These are phyloP conservation scores for Cartodere bifasciata DNA, from an alignment of 2,888 invertebrate species.

Conservation along the genomic window DNA sequence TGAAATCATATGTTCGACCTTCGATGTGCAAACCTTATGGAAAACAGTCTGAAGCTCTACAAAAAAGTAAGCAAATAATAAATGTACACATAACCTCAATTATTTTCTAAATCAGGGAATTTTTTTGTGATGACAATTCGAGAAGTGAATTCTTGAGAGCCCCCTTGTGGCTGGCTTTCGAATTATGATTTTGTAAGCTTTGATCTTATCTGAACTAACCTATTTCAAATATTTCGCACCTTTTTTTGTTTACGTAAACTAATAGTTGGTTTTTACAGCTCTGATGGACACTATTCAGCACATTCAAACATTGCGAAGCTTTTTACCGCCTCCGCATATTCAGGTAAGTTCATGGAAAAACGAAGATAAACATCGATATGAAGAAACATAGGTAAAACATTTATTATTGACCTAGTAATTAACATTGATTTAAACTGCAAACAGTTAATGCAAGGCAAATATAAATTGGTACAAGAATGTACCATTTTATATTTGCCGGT, in stretches of 20 bases:
- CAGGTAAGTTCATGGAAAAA: constrained; percentile 85
- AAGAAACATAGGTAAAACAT: constrained; percentile 34
- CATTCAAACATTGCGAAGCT: constrained; percentile 73
- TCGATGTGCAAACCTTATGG: constrained; percentile 87
- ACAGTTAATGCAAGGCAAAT: no score
- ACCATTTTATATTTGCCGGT: no score
- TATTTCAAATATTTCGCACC: constrained; percentile 1
- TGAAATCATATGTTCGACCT: constrained; percentile 78
- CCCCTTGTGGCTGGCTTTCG: constrained; percentile 22
- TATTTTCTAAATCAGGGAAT: constrained; percentile 4
- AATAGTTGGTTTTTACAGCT: constrained; percentile 40
- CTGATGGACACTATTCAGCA: constrained; percentile 76
- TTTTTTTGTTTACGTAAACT: constrained; percentile 6
- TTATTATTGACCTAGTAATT: no score
- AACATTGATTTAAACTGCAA: no score
- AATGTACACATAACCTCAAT: background rate
- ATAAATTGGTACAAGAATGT: no score
- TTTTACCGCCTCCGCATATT: constrained; percentile 76
- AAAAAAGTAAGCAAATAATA: constrained; percentile 53
- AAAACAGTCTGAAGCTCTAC: constrained; percentile 77
- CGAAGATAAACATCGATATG: constrained; percentile 55
- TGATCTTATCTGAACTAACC: constrained; percentile 28
- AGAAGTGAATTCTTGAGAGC: constrained; percentile 28
- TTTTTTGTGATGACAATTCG: constrained; percentile 25
- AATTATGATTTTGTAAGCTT: constrained; percentile 26